Percentiles rank a stretch among this genome's conserved stretches.
Evolutionary conservation across 2,113 vertebrate species (phyloP).

Genomic region (Hyperopisus bebe): DNA sequence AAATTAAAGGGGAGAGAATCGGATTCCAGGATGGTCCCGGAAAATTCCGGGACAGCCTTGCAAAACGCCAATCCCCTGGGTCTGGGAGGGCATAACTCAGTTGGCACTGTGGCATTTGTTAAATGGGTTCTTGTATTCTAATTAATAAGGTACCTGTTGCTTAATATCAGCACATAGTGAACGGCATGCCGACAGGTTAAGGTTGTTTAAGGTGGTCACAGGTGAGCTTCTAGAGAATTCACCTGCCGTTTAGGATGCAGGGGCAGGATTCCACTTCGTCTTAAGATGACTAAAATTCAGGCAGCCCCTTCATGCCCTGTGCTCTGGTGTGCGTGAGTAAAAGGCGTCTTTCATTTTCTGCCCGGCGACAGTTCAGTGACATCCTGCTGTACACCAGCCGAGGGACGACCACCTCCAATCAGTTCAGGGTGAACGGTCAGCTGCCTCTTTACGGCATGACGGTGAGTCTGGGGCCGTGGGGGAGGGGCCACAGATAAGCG

Average conservation of each 20-base stretch:
- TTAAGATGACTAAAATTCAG: not conserved
- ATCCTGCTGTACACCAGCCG: constrained; percentile 88
- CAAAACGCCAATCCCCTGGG: not conserved
- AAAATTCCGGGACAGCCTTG: not conserved
- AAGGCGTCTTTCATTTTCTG: not conserved
- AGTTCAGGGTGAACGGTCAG: constrained; percentile 93
- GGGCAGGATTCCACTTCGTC: not conserved
- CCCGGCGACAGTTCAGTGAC: constrained; percentile 78
- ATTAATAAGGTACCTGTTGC: not conserved
- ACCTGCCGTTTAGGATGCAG: not conserved
- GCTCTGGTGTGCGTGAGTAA: not conserved
- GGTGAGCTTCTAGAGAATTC: not conserved
- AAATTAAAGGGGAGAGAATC: not conserved
- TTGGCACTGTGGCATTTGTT: not conserved
- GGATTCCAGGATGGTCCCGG: not conserved
- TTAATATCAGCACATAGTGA: not conserved
- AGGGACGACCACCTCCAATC: constrained; percentile 85
- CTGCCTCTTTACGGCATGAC: constrained; percentile 87
- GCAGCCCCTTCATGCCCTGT: not conserved
- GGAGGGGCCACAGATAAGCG: not conserved
- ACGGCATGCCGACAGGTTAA: not conserved
- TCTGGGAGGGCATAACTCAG: not conserved
- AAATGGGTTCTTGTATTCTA: not conserved
- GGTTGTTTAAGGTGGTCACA: not conserved
- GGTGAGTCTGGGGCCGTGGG: constrained; percentile 60